phyloP scores from a whole-genome alignment of 1,140 invertebrate genomes.

The Thalassaphorura encarpata region DNA sequence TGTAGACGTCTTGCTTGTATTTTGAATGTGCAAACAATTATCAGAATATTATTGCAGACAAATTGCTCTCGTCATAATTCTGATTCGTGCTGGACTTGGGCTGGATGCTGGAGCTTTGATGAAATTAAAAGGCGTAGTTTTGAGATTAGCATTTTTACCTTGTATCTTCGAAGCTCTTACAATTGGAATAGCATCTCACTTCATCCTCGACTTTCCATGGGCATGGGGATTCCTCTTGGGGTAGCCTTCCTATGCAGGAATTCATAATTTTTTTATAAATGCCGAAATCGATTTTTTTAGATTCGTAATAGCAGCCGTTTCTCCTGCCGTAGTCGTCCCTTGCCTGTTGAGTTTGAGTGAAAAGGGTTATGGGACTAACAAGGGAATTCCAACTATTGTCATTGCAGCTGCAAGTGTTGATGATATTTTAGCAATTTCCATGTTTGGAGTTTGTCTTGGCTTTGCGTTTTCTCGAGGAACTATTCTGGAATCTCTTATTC shows the following conservation, averaged over 20 bases:
- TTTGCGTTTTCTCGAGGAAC: slow-evolving; percentile 64
- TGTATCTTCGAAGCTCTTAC: slow-evolving; percentile 67
- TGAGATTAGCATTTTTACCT: slow-evolving; percentile 73
- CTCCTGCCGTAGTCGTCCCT: slow-evolving; percentile 89
- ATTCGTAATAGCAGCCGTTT: slow-evolving; percentile 81
- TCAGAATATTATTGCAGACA: slow-evolving; percentile 48
- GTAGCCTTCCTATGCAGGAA: too few relatives aligned
- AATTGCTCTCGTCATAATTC: slow-evolving; percentile 80
- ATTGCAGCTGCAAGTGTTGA: slow-evolving; percentile 85
- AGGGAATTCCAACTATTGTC: slow-evolving; percentile 91
- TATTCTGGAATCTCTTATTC: slow-evolving; percentile 36
- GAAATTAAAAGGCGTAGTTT: slow-evolving; percentile 61
- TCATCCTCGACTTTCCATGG: slow-evolving; percentile 72
- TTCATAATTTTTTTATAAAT: neutral
- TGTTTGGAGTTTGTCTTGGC: slow-evolving; percentile 74
- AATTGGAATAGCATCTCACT: slow-evolving; percentile 56
- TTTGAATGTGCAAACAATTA: neutral
- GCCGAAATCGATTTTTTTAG: slow-evolving; percentile 35
- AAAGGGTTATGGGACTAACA: slow-evolving; percentile 78
- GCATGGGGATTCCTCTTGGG: slow-evolving; percentile 78
- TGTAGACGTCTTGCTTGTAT: too few relatives aligned
- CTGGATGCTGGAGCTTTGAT: slow-evolving; percentile 74
- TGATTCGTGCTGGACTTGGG: slow-evolving; percentile 84
- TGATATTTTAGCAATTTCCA: slow-evolving; percentile 68
- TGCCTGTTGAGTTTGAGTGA: slow-evolving; percentile 70